Evolutionary conservation across 2,113 vertebrate genomes (phyloP).

Genomic region (Chlorodrepanis virens): DNA sequence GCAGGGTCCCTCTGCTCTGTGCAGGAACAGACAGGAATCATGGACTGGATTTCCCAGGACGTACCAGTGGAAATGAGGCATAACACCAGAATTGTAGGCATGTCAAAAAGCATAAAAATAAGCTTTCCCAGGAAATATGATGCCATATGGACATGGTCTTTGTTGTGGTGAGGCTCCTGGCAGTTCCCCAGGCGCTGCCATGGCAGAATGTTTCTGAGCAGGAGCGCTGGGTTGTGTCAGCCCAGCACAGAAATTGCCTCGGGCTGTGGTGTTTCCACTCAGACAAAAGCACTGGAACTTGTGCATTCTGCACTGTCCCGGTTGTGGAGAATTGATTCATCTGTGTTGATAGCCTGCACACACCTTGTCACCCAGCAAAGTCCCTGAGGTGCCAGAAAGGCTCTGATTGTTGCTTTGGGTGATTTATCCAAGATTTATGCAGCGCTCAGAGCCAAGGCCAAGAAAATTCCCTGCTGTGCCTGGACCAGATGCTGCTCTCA

Average conservation of each 20-base stretch:
- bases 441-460: not conserved
- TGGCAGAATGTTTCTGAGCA: not conserved
- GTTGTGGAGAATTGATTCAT: not conserved
- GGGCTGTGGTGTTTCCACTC: not conserved
- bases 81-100: not conserved
- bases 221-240: not conserved
- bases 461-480: not conserved
- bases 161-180: constrained; percentile 3
- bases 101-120: not conserved
- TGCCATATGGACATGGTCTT: constrained; percentile 6
- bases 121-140: not conserved
- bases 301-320: not conserved
- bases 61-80: constrained; percentile 4
- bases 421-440: not conserved
- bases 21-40: not conserved
- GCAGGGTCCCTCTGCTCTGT: not conserved
- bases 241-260: not conserved
- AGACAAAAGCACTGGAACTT: not conserved
- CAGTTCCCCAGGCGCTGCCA: not conserved
- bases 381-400: not conserved
- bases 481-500: constrained; percentile 3
- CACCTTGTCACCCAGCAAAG: not conserved
- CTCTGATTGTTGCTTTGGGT: not conserved
- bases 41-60: not conserved
- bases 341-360: not conserved